Evolutionary conservation across 1,140 invertebrate genomes (phyloP).

Genomic region (Diploscapter pachys): DNA sequence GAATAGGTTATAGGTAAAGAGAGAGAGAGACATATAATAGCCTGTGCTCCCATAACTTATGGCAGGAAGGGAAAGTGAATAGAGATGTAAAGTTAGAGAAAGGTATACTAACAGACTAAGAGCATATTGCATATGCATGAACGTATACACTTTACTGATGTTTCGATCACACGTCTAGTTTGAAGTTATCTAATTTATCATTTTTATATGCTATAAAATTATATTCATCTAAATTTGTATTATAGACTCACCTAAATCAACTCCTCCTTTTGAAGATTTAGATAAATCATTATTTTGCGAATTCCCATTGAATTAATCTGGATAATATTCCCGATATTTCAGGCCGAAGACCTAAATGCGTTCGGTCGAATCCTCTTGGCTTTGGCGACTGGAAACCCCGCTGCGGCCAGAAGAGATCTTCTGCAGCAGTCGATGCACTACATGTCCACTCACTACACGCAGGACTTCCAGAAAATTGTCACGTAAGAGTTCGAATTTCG

Average conservation of each 20-base stretch:
- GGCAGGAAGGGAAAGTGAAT: no score
- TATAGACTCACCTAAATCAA: not conserved
- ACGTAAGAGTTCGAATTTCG: conserved; percentile 68
- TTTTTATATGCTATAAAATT: not conserved
- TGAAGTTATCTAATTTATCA: not conserved
- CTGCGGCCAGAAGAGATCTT: conserved; percentile 73
- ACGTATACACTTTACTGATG: no score
- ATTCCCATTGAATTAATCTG: not conserved
- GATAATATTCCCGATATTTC: conserved; percentile 8
- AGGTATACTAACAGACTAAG: no score
- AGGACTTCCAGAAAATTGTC: conserved; percentile 87
- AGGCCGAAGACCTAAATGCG: conserved; percentile 78
- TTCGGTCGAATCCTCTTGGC: conserved; percentile 86
- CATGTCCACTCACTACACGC: conserved; percentile 79
- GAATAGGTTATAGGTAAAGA: no score
- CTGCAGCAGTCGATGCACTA: conserved; percentile 79
- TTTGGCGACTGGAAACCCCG: conserved; percentile 78
- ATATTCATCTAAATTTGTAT: not conserved
- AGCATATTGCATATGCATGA: no score
- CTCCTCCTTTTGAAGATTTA: not conserved
- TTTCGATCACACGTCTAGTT: not conserved
- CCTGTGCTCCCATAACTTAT: no score
- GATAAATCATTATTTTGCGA: not conserved
- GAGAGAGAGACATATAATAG: no score
- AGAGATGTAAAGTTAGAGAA: no score